These are phyloP conservation scores for Caenorhabditis inopinata DNA, from an alignment of 1,140 invertebrate genomes.

Conservation along the genomic window DNA sequence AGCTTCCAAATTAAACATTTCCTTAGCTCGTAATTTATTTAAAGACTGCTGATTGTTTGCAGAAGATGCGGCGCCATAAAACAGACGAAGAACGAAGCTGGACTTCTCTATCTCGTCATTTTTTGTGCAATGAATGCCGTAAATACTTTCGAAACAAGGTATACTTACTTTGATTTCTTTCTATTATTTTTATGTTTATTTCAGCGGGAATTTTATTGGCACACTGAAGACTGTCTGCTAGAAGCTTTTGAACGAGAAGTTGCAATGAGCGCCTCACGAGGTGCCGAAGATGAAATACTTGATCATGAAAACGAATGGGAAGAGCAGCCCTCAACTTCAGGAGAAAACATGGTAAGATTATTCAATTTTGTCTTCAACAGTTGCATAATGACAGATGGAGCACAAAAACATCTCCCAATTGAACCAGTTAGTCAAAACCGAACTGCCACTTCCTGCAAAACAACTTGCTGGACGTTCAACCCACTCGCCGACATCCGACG, in stretches of 20 bases:
- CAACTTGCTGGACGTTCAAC: too few species aligned
- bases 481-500: neutral
- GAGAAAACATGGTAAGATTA: neutral
- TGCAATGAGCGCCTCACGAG: neutral
- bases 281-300: neutral
- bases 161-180: too few species aligned
- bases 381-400: too few species aligned
- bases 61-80: neutral
- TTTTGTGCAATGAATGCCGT: neutral
- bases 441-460: too few species aligned
- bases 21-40: too few species aligned
- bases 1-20: too few species aligned
- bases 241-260: constrained; percentile 45
- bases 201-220: constrained; percentile 30
- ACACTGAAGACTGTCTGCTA: constrained; percentile 41
- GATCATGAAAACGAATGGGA: neutral
- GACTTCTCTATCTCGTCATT: neutral
- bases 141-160: constrained; percentile 9
- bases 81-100: constrained; percentile 12
- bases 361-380: too few species aligned
- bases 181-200: too few species aligned
- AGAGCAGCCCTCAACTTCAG: neutral
- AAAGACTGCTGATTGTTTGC: too few species aligned
- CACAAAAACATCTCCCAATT: neutral
- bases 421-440: too few species aligned